Conservation (phyloP, 1,140 invertebrate genomes). For the Pseudomyrmex concolor region DNA sequence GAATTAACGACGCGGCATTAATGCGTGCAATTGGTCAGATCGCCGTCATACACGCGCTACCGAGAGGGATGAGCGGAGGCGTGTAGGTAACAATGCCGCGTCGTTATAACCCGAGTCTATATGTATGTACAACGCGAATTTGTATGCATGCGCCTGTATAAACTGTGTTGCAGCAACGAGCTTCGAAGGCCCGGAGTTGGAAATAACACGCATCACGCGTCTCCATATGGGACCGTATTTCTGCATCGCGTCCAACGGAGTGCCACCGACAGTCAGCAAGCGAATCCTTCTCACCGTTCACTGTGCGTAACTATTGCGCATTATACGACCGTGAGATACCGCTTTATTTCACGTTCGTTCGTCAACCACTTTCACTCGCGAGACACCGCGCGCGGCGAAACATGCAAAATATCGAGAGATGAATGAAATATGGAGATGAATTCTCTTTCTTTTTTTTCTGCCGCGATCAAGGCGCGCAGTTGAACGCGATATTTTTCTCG, state of each 20-base stretch:
- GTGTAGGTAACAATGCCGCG: conserved; percentile 27
- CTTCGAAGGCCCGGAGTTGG: conserved; percentile 85
- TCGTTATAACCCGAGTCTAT: conserved; percentile 9
- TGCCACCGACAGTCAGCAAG: conserved; percentile 92
- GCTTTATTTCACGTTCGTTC: conserved; percentile 26
- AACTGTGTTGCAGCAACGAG: conserved; percentile 79
- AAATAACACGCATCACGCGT: conserved; percentile 86
- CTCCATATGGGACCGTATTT: conserved; percentile 89
- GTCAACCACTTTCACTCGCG: background rate
- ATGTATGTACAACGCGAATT: conserved; percentile 12
- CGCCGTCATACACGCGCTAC: background rate
- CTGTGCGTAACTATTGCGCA: conserved; percentile 86
- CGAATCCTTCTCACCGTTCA: conserved; percentile 91
- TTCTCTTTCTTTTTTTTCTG: too few species aligned
- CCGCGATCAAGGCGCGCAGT: too few species aligned
- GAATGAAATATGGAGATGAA: background rate
- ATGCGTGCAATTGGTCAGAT: conserved; percentile 40
- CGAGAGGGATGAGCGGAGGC: background rate
- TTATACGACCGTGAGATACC: background rate
- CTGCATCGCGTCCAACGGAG: conserved; percentile 91
- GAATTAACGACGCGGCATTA: conserved; percentile 44
- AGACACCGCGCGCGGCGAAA: background rate
- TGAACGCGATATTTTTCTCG: too few species aligned
- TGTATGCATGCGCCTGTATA: conserved; percentile 22
- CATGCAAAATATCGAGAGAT: conserved; percentile 4